phyloP scores from a whole-genome alignment of 2,797 vertebrate genomes.

The Sciurus vulgaris region DNA sequence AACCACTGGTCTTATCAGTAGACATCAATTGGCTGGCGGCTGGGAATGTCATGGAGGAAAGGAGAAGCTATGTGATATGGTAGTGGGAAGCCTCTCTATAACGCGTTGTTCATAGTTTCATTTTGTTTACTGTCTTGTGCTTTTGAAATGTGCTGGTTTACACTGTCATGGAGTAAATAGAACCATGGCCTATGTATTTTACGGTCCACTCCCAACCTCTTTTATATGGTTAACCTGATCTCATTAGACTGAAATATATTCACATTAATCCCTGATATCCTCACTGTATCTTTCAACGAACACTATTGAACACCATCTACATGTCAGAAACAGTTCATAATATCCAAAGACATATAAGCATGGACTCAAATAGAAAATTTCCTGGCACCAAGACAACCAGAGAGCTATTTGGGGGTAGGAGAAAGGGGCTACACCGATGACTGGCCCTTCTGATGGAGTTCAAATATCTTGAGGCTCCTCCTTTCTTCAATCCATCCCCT shows the following conservation, averaged over 20 bases:
- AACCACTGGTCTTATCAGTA: neutral
- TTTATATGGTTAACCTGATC: conserved; percentile 1
- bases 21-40: neutral
- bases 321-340: conserved; percentile 28
- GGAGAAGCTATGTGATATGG: neutral
- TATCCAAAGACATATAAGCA: conserved; percentile 18
- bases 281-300: conserved; percentile 33
- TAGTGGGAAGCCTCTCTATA: neutral
- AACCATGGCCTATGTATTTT: conserved; percentile 54
- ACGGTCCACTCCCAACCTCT: neutral
- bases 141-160: conserved; percentile 42
- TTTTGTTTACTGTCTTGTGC: conserved; percentile 13
- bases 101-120: neutral
- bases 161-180: conserved; percentile 50
- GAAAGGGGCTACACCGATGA: neutral
- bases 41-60: conserved; percentile 32
- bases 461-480: neutral
- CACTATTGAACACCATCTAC: neutral
- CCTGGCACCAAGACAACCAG: neutral
- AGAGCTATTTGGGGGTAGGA: conserved; percentile 8
- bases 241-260: conserved; percentile 51
- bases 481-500: conserved; percentile 36
- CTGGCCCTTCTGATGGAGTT: neutral
- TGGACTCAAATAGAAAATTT: conserved; percentile 28
- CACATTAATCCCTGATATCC: conserved; percentile 26